Base-by-base conservation (phyloP, 2,113 vertebrate species). In the Cavia porcellus region DNA sequence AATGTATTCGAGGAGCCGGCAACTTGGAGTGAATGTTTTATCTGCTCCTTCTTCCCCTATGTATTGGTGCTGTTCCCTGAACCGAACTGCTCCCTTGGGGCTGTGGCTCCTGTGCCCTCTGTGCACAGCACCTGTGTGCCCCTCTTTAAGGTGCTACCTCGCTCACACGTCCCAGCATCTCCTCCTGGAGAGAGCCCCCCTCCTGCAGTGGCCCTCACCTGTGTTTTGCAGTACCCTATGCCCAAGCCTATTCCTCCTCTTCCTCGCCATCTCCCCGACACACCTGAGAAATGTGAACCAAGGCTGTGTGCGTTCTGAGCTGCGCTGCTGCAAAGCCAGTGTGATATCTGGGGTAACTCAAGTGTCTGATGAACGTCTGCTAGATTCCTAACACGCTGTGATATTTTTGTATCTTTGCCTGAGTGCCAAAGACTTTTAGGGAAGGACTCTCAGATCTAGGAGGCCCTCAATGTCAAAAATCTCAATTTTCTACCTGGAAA, bases 401-500 rank as follows among this genome's bases (percentile, higher is more conserved):
- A 83, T 64, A 38, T 17, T 77, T 87, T 89, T 74, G 50, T 1
- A 7, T 38, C 4, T 85, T 24, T 88, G 59, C 70, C 38, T 35
- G 59, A 77, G 25, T 84, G 77, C 24, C 30, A 95, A 70, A n/a
- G 45, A 22, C 35, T 82, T 96, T 59, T 88, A 5, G 55, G 22
- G 86, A 95, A 93, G 59, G 20, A 90, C 38, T 61, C 30, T n/a
- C 3, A 14, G 24, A 90, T 28, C 52, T 1, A 75, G 59, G 45
- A 84, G 32, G 68, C 7, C 32, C 3, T 79, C 64, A 72, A 77
- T 87, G 38, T 47, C 66, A 32, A 28, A 82, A 50, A 66, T 57
- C 30, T 68, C 47, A 70, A 14, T 80, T 92, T 90, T 77, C 72
- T 62, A 83, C 47, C 95, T 92, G 28, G 85, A 81, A 92, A 87